phyloP scores from a whole-genome alignment of 2,797 vertebrate species.

The Cephalopachus bancanus region DNA sequence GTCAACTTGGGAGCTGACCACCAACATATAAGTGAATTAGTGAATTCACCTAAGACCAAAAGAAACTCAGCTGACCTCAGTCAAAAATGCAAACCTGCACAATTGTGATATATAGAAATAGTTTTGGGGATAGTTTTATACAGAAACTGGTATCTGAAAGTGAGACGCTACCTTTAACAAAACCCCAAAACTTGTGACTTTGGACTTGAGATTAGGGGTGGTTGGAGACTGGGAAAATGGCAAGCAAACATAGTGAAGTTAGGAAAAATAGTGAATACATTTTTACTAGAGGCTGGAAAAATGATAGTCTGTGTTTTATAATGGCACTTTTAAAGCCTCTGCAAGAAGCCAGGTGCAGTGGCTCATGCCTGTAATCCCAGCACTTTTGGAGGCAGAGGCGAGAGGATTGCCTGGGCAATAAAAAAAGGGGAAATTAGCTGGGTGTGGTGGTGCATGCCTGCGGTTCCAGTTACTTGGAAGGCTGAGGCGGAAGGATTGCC shows the following conservation, averaged over 20 bases:
- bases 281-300: conserved; percentile 17
- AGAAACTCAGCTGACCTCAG: neutral
- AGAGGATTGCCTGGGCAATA: too few species aligned
- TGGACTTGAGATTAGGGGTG: neutral
- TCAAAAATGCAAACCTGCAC: neutral
- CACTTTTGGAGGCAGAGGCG: too few species aligned
- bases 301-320: neutral
- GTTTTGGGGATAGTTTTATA: neutral
- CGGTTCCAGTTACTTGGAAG: too few species aligned
- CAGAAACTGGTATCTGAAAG: conserved; percentile 16
- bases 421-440: too few species aligned
- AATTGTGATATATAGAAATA: neutral
- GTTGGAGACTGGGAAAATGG: conserved; percentile 37
- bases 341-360: neutral
- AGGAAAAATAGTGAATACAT: conserved; percentile 11
- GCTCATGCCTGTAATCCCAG: too few species aligned
- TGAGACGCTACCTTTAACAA: conserved; percentile 33
- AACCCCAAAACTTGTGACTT: neutral
- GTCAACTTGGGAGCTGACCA: neutral
- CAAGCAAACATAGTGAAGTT: conserved; percentile 24
- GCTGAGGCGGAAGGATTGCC: too few species aligned
- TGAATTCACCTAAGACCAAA: neutral
- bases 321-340: neutral
- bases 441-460: too few species aligned
- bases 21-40: neutral